These are phyloP conservation scores for Lamprologus sp. DNA, from an alignment of 2,113 vertebrate genomes.

Conservation along the genomic window DNA sequence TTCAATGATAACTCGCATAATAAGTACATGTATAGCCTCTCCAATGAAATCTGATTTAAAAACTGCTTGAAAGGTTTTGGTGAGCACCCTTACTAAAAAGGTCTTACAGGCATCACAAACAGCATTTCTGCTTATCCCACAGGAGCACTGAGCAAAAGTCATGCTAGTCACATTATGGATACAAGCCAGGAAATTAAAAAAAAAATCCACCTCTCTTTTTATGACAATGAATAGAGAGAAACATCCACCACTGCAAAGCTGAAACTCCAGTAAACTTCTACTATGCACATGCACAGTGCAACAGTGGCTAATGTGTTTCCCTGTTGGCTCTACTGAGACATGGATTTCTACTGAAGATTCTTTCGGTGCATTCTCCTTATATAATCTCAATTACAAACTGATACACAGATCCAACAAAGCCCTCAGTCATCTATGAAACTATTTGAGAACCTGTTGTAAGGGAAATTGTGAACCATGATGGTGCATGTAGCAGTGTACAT, in stretches of 20 bases:
- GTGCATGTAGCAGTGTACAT: not conserved
- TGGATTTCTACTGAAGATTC: not conserved
- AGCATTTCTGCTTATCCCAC: not conserved
- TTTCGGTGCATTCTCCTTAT: not conserved
- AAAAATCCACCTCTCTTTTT: not conserved
- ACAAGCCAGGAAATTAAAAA: not conserved
- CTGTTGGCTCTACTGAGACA: not conserved
- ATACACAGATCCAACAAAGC: not conserved
- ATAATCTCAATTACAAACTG: not conserved
- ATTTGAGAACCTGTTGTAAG: not conserved
- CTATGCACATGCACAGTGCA: not conserved
- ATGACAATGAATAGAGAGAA: not conserved
- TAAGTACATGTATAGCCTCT: not conserved
- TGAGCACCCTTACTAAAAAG: not conserved
- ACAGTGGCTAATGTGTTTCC: not conserved
- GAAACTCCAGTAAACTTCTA: not conserved
- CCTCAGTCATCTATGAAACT: not conserved
- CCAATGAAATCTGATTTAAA: not conserved
- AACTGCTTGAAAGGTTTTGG: not conserved
- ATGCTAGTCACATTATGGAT: not conserved
- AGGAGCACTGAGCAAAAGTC: not conserved
- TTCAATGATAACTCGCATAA: not conserved
- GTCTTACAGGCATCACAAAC: not conserved
- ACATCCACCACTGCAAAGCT: not conserved
- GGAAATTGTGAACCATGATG: not conserved